These are phyloP conservation scores for Chelon labrosus DNA, from an alignment of 2,797 vertebrate species.

Conservation along the genomic window DNA sequence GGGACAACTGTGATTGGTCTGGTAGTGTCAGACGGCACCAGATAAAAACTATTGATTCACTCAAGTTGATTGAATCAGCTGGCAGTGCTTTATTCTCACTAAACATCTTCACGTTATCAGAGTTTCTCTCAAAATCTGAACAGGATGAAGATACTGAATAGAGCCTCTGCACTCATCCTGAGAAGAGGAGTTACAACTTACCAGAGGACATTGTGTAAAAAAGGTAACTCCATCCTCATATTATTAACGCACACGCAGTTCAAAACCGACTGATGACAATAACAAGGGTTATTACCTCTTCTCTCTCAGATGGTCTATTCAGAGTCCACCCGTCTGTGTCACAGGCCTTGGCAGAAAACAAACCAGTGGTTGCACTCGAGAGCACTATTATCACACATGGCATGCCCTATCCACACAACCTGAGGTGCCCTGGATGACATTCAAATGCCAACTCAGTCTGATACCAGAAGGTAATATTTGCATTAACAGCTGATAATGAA, in stretches of 20 bases:
- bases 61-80: conserved; percentile 3
- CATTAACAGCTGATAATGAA: neutral
- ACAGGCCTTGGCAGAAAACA: conserved; percentile 85
- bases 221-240: conserved; percentile 68
- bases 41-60: conserved; percentile 5
- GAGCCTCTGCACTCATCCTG: conserved; percentile 60
- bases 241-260: no score
- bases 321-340: conserved; percentile 87
- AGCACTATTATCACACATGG: conserved; percentile 95
- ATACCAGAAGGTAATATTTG: neutral
- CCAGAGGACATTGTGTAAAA: conserved; percentile 56
- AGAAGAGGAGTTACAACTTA: conserved; percentile 67
- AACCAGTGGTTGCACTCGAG: conserved; percentile 91
- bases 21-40: neutral
- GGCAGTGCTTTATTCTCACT: neutral
- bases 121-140: conserved; percentile 22
- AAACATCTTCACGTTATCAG: conserved; percentile 31
- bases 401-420: conserved; percentile 92
- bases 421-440: conserved; percentile 81
- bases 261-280: neutral
- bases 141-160: conserved; percentile 74
- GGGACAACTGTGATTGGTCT: neutral
- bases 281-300: conserved; percentile 11
- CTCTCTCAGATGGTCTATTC: conserved; percentile 81
- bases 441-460: neutral